Base-by-base conservation (phyloP, 2,113 vertebrate species). In the Hippoglossus stenolepis region DNA sequence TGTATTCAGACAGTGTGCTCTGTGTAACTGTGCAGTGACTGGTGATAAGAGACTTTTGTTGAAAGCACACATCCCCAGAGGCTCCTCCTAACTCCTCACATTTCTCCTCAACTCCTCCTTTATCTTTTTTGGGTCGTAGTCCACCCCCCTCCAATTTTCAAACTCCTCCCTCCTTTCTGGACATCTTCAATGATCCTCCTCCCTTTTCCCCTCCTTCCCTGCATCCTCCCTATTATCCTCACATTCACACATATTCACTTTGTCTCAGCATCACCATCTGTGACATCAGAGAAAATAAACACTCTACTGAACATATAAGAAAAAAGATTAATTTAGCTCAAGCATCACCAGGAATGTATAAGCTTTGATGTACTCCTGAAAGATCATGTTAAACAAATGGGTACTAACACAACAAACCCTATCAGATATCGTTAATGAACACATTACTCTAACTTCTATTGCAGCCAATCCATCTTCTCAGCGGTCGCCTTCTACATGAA, bases 401-500 rank as follows among this genome's bases (percentile, higher is more conserved):
- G 1, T 18, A 5, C 17, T 18, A 49, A 6, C 45, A 17, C 45
- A 49, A 20, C 13, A 60, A 14, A 15, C 15, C 13, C 11, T 23
- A 9, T 38, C 28, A 2, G 2, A n/a, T 38, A 20, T 65, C 60
- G 24, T 68, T 45, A 31, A 74, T 58, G 5, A 31, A 62, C 38
- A 28, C 15, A 4, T 45, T 54, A 49, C 8, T 75, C 8, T 77
- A 1, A 40, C 28, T 54, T 69, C 57, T 87, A 67, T n/a, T 17
- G 0, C 63, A 97, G 96, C 79, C 92, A 95, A 1, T 92, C 95
- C 11, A 96, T 97, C 70, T 95, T 96, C 77, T 65, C 69, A 0
- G 94, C 96, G 11, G 95, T 97, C 64, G 91, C 85, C 69, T 88
- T 91, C 23, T 97, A 96, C 84, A 97, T 97, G 96, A 97, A 97